These are phyloP conservation scores for Schizotus pectinicornis DNA, from an alignment of 2,888 invertebrate species.

Conservation along the genomic window DNA sequence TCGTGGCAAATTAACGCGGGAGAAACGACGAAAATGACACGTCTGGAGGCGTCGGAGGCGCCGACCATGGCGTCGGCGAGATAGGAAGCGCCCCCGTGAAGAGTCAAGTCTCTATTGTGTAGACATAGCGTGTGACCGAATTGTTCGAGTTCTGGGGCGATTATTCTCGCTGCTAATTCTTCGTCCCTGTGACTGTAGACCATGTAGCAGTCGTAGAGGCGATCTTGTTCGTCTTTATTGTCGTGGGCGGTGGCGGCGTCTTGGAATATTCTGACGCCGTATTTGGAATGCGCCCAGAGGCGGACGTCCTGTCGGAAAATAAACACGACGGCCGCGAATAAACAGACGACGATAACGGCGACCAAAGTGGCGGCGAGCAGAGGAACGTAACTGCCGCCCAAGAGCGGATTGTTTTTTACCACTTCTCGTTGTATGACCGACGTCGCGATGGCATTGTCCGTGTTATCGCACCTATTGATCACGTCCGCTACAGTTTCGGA, in stretches of 20 bases:
- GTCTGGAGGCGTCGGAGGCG: conserved; percentile 69
- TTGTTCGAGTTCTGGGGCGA: conserved; percentile 77
- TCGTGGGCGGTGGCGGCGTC: conserved; percentile 64
- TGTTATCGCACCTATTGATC: conserved; percentile 68
- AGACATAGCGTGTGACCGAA: conserved; percentile 71
- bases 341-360: conserved; percentile 71
- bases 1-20: conserved; percentile 82
- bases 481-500: conserved; percentile 62
- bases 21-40: conserved; percentile 81
- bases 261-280: conserved; percentile 77
- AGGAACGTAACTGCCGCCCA: conserved; percentile 76
- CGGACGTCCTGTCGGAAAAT: conserved; percentile 79
- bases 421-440: conserved; percentile 59
- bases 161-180: conserved; percentile 72
- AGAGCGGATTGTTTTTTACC: conserved; percentile 68
- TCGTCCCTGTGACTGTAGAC: conserved; percentile 84
- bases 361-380: conserved; percentile 75
- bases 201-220: conserved; percentile 82
- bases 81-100: conserved; percentile 68
- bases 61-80: conserved; percentile 68
- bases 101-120: conserved; percentile 69
- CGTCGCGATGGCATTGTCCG: conserved; percentile 71
- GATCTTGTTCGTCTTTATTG: conserved; percentile 58
- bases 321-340: conserved; percentile 73
- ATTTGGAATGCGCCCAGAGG: conserved; percentile 80